Evolutionary conservation across 2,113 vertebrate species (phyloP).

Genomic region (Ptilorrhoa leucosticta): DNA sequence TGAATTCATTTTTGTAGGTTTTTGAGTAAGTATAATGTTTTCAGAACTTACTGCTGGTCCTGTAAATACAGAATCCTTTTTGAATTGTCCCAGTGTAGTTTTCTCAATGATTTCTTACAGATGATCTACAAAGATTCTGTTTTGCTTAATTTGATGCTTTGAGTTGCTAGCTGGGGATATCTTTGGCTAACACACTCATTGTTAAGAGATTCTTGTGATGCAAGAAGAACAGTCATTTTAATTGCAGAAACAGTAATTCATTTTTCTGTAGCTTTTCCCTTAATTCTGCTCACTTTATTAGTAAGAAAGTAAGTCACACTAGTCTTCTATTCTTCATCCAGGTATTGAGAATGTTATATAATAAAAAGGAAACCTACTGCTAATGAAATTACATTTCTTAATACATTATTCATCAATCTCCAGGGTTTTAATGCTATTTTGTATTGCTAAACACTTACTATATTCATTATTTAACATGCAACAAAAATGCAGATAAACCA

Average conservation of each 20-base stretch:
- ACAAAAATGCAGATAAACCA: conserved; percentile 22
- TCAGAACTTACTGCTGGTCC: background rate
- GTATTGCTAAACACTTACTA: conserved; percentile 4
- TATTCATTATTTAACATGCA: conserved; percentile 39
- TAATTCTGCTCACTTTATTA: background rate
- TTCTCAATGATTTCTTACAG: background rate
- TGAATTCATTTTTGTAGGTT: background rate
- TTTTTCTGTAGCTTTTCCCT: background rate
- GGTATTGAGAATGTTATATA: background rate
- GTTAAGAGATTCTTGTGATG: background rate
- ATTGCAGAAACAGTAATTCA: background rate
- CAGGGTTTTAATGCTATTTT: conserved; percentile 18
- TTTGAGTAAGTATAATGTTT: background rate
- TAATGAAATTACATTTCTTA: conserved; percentile 44
- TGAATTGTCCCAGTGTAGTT: background rate
- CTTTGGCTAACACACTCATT: background rate
- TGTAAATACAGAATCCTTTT: background rate
- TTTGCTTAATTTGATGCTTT: background rate
- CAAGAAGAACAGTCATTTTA: background rate
- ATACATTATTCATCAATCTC: conserved; percentile 48
- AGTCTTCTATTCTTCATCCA: background rate
- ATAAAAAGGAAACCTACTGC: background rate
- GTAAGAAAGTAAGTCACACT: background rate
- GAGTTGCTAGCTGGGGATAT: background rate
- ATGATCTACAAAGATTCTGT: background rate